Base-by-base conservation (phyloP, 2,888 invertebrate species). In the Quadroppia sp. region DNA sequence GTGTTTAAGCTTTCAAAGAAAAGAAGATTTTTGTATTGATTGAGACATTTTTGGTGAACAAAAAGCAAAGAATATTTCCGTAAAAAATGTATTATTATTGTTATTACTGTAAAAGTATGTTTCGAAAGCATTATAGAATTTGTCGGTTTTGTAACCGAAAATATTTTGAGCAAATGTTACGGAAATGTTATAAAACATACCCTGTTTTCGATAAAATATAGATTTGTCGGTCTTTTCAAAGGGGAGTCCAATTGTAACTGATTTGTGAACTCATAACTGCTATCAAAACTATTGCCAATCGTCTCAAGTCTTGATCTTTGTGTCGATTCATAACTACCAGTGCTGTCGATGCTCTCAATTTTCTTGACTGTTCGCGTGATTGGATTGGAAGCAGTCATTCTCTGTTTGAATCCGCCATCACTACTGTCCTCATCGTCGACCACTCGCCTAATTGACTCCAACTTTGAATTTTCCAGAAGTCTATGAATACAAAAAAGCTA, bases 371-470 rank as follows among this genome's bases (percentile, higher is more conserved):
- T 40, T 67, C 67, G 36, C 9, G 67, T 67, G 23, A 67, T 67
- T 40, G 67, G 67, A 36, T 42, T 36, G 1, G 36, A 13, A n/a
- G 67, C 20, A 15, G 36, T 20, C 2, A 56, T n/a, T 30, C 71
- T 36, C 30, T 71, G 36, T 59, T 74, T 74, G 42, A 74, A 74
- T 9, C 74, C 74, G 23, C 74, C 74, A 64, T 74, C 74, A 17
- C 67, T 64, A 23, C 71, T 71, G 30, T 74, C 74, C n/a, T 74
- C 74, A 13, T 74, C 74, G 1, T 71, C 71, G 17, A 28, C 25
- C 4, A 20, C 64, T 11, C 30, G 23, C 25, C 40, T 69, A 17
- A 42, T 42, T 11, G 32, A 30, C 11, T 67, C 42, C 11, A 42
- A 30, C 9, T 40, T 20, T 17, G n/a, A 20, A 23, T 36, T 67